Evolutionary conservation across 2,888 invertebrate genomes (phyloP), one percentile per base, ranked within the genome.

Genomic region (Agrotis clavis): DNA sequence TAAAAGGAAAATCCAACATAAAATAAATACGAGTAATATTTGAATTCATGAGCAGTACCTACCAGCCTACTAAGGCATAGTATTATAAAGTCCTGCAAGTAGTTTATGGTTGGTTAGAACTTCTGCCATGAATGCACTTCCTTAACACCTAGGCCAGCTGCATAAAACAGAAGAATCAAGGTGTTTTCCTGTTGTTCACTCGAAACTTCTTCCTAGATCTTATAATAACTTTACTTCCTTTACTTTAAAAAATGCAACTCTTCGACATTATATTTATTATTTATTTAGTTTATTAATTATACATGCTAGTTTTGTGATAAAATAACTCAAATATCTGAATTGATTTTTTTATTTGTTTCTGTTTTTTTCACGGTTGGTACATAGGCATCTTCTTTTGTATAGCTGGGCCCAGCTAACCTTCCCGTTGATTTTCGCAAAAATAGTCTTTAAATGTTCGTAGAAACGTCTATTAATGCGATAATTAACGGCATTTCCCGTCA

Each of bases 111-210:
- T 60, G 71, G 64, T 70, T 76, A 81, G 75, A 75, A 71, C 71
- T 57, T 71, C 68, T 68, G 67, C 54, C 47, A 71, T 74, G 59
- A 57, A 67, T 82, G 83, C 77, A 79, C 70, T 83, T 84, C 84
- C 83, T 75, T 11, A 30, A 62, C 63, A 35, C 50, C 70, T 77
- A 77, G 79, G 72, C 65, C 83, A n/a, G n/a, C 19, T 70, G 66
- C 65, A 74, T 74, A 74, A 74, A 79, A 81, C 62, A 79, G 67
- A 82, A 64, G 70, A 67, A 13, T 64, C 84, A 84, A 84, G 83
- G 84, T 68, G 13, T 71, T 82, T 84, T 82, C 83, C 83, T 83
- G 81, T 81, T 81, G 54, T 56, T 60, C 11, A 79, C 59, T 78
- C 25, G 18, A 81, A 81, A 66, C 53, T 67, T 67, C 63, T 79